These are phyloP conservation scores for Bothrops jararaca DNA, from an alignment of 2,113 vertebrate genomes.

Conservation along the genomic window DNA sequence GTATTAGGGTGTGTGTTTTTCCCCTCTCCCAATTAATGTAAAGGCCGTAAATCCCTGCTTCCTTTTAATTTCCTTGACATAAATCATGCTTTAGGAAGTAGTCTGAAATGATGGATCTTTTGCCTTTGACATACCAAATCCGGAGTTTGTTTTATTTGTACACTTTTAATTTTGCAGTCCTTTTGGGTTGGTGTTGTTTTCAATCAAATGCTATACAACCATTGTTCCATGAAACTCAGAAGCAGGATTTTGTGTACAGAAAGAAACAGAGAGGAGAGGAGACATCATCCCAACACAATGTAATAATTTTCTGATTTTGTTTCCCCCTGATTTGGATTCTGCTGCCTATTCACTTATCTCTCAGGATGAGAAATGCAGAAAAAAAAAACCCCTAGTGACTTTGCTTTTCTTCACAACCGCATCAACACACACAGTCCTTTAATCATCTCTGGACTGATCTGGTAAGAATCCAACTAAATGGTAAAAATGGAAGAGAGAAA, in stretches of 20 bases:
- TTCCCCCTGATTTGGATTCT: background rate
- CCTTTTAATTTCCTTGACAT: background rate
- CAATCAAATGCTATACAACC: background rate
- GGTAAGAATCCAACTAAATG: background rate
- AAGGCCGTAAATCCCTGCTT: background rate
- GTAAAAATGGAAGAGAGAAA: background rate
- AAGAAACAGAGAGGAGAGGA: background rate
- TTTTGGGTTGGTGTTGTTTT: background rate
- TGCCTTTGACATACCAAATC: background rate
- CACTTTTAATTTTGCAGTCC: background rate
- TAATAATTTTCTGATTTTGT: background rate
- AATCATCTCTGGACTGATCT: background rate
- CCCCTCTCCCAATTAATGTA: background rate
- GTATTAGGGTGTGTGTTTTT: background rate
- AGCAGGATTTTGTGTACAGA: background rate
- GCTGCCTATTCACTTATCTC: background rate
- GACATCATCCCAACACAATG: background rate
- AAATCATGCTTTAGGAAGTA: background rate
- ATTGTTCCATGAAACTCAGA: background rate
- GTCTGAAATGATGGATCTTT: background rate
- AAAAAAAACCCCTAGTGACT: background rate
- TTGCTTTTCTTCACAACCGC: background rate
- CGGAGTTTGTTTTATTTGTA: background rate
- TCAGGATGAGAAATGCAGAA: background rate
- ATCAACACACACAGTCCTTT: background rate